Conservation (phyloP, 2,113 vertebrate species). For the Nothocercus nigrocapillus region DNA sequence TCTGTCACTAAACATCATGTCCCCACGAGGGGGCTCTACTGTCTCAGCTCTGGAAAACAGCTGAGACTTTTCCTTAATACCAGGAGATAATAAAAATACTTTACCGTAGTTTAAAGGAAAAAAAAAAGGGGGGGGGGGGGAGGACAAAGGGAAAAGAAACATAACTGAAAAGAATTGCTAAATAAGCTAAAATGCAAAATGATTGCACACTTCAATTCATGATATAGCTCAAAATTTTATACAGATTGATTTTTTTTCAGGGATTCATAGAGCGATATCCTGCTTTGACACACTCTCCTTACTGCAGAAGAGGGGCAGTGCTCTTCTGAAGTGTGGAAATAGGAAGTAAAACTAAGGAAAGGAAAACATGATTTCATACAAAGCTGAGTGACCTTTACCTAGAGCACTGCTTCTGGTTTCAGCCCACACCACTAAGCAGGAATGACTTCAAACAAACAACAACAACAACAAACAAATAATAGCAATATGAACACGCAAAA, state of each 20-base stretch:
- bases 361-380: not conserved
- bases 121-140: not conserved
- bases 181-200: not conserved
- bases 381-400: not conserved
- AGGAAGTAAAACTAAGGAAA: not conserved
- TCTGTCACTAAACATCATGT: fast-evolving
- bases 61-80: not conserved
- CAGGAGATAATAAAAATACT: not conserved
- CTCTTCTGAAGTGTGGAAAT: not conserved
- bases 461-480: not conserved
- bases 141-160: not conserved
- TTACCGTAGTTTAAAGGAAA: not conserved
- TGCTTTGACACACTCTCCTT: not conserved
- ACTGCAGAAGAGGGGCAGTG: not conserved
- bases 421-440: not conserved
- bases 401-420: not conserved
- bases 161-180: not conserved
- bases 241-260: not conserved
- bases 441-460: not conserved
- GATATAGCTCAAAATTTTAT: not conserved
- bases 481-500: not conserved
- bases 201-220: not conserved
- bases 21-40: not conserved
- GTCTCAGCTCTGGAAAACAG: not conserved
- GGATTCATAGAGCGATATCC: not conserved